phyloP scores from a whole-genome alignment of 2,797 vertebrate genomes.

The Benthosema pterotum region DNA sequence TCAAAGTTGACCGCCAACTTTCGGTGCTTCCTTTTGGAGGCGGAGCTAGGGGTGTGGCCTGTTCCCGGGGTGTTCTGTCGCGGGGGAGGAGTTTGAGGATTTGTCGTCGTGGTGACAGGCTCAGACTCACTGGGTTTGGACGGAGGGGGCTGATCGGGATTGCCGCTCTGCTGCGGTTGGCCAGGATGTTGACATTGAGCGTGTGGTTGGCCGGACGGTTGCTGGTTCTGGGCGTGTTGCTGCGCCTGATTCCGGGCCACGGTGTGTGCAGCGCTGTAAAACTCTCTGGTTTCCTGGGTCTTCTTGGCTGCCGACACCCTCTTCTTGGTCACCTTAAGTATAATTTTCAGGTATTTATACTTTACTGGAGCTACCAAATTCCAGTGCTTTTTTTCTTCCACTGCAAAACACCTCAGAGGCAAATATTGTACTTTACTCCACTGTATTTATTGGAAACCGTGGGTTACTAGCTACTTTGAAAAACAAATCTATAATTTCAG shows the following conservation, averaged over 20 bases:
- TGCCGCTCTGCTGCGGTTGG: constrained; percentile 12
- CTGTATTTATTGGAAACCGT: too few species aligned
- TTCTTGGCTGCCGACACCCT: constrained; percentile 89
- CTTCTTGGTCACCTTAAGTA: constrained; percentile 87
- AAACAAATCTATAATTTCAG: too few species aligned
- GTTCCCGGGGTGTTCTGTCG: constrained; percentile 61
- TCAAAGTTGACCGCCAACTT: constrained; percentile 97
- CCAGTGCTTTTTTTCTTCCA: too few species aligned
- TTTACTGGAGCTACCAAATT: too few species aligned
- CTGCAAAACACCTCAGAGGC: too few species aligned
- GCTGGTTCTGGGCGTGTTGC: constrained; percentile 63
- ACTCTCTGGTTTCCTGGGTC: constrained; percentile 84
- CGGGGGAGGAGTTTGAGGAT: constrained; percentile 75
- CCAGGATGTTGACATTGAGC: not conserved
- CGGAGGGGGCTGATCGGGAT: constrained; percentile 6
- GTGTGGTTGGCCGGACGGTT: constrained; percentile 30
- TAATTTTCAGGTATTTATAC: too few species aligned
- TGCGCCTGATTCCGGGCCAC: constrained; percentile 64
- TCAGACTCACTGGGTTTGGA: constrained; percentile 20
- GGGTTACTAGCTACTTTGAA: too few species aligned
- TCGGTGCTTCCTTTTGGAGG: constrained; percentile 89
- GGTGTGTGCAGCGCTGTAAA: constrained; percentile 77
- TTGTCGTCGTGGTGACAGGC: constrained; percentile 49
- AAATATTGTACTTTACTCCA: too few species aligned
- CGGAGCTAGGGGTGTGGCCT: constrained; percentile 81